Evolutionary conservation across 2,113 vertebrate species (phyloP).

Genomic region (Poeciliopsis turrubarensis): DNA sequence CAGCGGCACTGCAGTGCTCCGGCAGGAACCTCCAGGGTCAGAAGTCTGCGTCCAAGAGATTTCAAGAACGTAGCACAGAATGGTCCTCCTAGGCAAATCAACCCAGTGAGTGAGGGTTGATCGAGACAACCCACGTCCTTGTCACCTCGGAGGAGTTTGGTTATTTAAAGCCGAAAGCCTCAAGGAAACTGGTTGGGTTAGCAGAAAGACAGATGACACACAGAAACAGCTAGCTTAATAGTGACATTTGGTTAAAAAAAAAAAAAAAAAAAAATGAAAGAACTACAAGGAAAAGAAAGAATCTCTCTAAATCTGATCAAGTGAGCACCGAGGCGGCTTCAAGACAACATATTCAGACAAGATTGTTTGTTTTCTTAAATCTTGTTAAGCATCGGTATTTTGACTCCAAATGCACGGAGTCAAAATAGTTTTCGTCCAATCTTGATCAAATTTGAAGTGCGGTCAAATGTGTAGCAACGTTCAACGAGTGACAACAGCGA

Average conservation of each 20-base stretch:
- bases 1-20: slow-evolving; percentile 39
- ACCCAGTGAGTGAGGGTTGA: background rate
- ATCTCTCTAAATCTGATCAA: background rate
- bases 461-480: too few species aligned
- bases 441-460: too few species aligned
- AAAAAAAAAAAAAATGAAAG: background rate
- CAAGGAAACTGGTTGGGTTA: slow-evolving; percentile 12
- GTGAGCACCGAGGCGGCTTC: background rate
- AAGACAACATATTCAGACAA: background rate
- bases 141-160: background rate
- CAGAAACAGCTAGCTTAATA: background rate
- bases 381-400: too few species aligned
- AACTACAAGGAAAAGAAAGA: too few species aligned
- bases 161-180: background rate
- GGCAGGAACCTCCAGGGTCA: slow-evolving; percentile 30
- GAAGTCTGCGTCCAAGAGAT: slow-evolving; percentile 28
- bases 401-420: too few species aligned
- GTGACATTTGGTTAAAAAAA: background rate
- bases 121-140: slow-evolving; percentile 1
- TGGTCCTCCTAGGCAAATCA: slow-evolving; percentile 26
- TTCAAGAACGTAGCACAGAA: slow-evolving; percentile 20
- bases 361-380: too few species aligned
- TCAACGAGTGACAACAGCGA: too few species aligned
- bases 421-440: too few species aligned
- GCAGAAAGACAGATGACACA: slow-evolving; percentile 4